phyloP scores from a whole-genome alignment of 1,140 invertebrate species.

The Drosophila prosaltans region DNA sequence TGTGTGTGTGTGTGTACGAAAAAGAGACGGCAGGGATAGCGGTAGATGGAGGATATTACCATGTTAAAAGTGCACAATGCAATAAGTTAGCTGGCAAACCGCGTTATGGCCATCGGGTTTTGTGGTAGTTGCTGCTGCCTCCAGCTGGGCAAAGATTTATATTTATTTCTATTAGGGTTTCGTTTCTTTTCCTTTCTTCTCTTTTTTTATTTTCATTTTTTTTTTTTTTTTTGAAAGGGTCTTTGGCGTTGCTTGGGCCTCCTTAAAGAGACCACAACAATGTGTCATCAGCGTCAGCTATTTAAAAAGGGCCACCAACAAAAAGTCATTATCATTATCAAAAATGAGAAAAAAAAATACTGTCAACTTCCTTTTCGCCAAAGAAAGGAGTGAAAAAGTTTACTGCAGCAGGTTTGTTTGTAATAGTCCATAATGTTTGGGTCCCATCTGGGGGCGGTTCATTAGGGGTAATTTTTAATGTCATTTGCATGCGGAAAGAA shows the following conservation, averaged over 20 bases:
- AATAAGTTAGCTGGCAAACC: slow-evolving; percentile 59
- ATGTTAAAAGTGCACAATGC: slow-evolving; percentile 61
- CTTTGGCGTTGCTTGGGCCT: neutral
- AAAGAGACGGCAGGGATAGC: neutral
- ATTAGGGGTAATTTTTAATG: slow-evolving; percentile 31
- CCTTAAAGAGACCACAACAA: slow-evolving; percentile 15
- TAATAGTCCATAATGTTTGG: slow-evolving; percentile 22
- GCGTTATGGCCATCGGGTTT: slow-evolving; percentile 20
- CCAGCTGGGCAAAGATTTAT: slow-evolving; percentile 19
- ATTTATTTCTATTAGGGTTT: slow-evolving; percentile 10
- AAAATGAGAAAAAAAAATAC: neutral
- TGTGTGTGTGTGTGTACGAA: too few species aligned
- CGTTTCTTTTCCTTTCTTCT: neutral
- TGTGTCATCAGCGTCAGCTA: slow-evolving; percentile 25
- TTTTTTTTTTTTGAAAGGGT: neutral
- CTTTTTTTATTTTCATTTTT: neutral
- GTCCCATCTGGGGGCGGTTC: slow-evolving; percentile 12
- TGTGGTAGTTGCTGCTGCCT: slow-evolving; percentile 7
- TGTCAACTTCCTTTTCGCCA: neutral
- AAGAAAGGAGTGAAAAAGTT: slow-evolving; percentile 12
- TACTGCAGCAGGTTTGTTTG: slow-evolving; percentile 13
- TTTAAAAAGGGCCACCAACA: slow-evolving; percentile 2
- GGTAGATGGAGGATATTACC: slow-evolving; percentile 47
- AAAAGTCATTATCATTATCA: slow-evolving; percentile 30
- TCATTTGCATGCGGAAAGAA: slow-evolving; percentile 27